Base-by-base conservation (phyloP, 2,888 invertebrate genomes). In the Drosophila pullipes region DNA sequence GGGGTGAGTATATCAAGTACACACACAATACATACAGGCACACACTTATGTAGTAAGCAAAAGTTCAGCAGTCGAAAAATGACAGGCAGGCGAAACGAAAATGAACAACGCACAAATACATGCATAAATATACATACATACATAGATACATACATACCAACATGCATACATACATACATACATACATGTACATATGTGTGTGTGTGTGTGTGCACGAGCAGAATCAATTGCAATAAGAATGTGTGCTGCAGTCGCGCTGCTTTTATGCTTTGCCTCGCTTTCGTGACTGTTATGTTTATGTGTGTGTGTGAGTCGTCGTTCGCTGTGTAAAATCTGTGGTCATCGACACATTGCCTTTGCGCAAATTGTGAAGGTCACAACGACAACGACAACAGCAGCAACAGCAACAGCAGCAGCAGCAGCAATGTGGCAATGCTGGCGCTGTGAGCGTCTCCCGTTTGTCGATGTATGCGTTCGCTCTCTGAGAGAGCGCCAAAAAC, bases 271-370 rank as follows among this genome's bases (percentile, higher is more conserved):
- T 78, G 76, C 59, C 71, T 84, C 70, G 64, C 62, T 69, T 49
- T 53, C 62, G 58, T 41, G 39, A 59, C 44, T 63, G 35, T 64
- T 74, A 13, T 35, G 13, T 76, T 63, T 70, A 59, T 68, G 69
- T 78, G 63, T 68, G 63, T 78, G 78, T 39, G 69, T 52, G 71
- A 74, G 83, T 74, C 69, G 76, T 73, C 77, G 79, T 65, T 74
- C 69, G 76, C 78, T 79, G 79, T 74, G 82, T 79, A 91, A 87
- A 92, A 91, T 91, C 91, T 92, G 93, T 94, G 94, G 94, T 94
- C 94, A 94, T 94, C 94, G 94, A 94, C 94, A 94, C 94, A 94
- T 93, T 93, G 94, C 92, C 94, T 94, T 94, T 94, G 93, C 93
- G 92, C 93, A 92, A 93, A 93, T 93, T 93, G 92, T 94, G 94